Conservation (phyloP, 2,797 vertebrate genomes). For the Merluccius polli region DNA sequence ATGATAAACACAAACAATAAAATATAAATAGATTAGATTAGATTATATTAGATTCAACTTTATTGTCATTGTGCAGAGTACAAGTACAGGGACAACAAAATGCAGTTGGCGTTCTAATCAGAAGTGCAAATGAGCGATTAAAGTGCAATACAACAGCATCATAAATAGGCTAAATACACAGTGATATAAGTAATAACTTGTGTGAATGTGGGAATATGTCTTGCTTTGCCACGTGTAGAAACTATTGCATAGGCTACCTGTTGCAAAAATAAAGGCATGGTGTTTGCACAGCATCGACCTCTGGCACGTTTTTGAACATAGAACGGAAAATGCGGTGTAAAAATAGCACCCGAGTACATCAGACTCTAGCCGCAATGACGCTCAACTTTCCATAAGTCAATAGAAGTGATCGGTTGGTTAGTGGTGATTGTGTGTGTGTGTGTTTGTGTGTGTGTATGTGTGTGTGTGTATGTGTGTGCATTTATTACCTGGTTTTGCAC, state of each 20-base stretch:
- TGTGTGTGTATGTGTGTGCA: neutral
- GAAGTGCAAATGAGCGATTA: too few species aligned
- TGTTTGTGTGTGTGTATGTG: neutral
- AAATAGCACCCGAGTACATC: neutral
- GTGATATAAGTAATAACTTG: neutral
- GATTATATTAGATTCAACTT: too few species aligned
- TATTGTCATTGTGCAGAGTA: too few species aligned
- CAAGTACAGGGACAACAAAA: too few species aligned
- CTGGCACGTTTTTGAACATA: neutral
- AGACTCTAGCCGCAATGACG: neutral
- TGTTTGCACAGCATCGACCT: neutral
- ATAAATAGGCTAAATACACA: neutral
- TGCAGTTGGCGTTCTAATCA: too few species aligned
- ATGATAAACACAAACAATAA: neutral
- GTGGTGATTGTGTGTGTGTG: too few species aligned
- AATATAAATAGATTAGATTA: too few species aligned
- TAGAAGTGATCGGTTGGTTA: neutral
- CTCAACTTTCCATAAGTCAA: neutral
- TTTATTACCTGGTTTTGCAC: neutral
- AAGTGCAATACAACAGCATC: neutral
- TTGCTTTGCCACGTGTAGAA: neutral
- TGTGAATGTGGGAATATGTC: neutral
- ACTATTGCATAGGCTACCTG: neutral
- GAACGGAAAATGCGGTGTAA: neutral
- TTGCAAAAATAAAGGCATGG: neutral